Conservation (phyloP, 1,140 invertebrate genomes). For the Stegodyphus mimosarum region DNA sequence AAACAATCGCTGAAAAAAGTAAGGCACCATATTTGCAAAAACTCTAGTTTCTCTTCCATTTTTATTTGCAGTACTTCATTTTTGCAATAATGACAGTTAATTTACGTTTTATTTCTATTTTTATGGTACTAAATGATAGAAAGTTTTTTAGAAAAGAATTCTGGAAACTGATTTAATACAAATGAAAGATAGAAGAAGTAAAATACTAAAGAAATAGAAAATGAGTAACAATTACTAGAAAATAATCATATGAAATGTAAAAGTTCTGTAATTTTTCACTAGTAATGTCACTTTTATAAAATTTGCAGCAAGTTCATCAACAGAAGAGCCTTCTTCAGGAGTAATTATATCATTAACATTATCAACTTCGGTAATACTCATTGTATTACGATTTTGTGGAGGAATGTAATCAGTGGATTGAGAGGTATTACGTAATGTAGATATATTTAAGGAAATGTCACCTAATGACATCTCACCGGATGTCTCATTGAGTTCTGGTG, state of each 20-base stretch:
- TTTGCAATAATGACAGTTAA: too few relatives aligned
- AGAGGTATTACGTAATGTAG: too few relatives aligned
- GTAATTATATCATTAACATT: constrained; percentile 25
- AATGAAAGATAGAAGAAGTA: too few relatives aligned
- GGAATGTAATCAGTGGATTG: constrained; percentile 8
- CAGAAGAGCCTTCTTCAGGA: background rate
- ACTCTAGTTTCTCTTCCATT: background rate
- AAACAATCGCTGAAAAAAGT: constrained; percentile 32
- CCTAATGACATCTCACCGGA: background rate
- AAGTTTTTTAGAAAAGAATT: too few relatives aligned
- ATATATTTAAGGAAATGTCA: background rate
- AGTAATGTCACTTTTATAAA: background rate
- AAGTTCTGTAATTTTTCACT: too few relatives aligned
- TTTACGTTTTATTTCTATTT: too few relatives aligned
- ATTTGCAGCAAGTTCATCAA: background rate
- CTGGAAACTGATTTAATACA: too few relatives aligned
- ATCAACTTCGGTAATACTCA: background rate
- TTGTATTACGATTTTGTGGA: background rate
- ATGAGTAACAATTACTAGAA: too few relatives aligned
- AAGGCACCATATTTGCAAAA: background rate
- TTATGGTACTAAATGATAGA: too few relatives aligned
- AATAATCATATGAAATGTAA: too few relatives aligned
- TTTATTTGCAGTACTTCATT: too few relatives aligned
- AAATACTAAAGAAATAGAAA: too few relatives aligned
- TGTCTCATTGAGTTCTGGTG: background rate